Conservation (phyloP, 2,888 invertebrate species). For the Drosophila sordidula region DNA sequence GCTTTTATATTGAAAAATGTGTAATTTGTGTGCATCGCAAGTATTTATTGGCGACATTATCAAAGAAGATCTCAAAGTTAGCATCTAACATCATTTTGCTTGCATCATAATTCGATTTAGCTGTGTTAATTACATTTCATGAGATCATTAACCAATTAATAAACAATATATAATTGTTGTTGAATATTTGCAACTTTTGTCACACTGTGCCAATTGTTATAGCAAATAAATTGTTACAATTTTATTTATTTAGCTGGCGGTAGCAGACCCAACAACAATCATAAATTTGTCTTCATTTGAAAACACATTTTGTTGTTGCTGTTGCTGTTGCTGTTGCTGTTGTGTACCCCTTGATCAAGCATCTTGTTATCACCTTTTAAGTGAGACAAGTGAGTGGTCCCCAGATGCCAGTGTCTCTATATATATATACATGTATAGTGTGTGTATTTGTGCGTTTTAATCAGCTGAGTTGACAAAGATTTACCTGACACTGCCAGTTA, state of each 20-base stretch:
- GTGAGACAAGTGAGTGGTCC: conserved; percentile 76
- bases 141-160: conserved; percentile 43
- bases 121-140: conserved; percentile 21
- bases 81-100: neutral
- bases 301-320: conserved; percentile 19
- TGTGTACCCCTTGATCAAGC: conserved; percentile 51
- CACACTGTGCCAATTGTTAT: conserved; percentile 52
- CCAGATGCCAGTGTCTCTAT: conserved; percentile 24
- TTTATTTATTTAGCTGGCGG: conserved; percentile 42
- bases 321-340: conserved; percentile 6
- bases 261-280: conserved; percentile 12
- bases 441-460: conserved; percentile 51
- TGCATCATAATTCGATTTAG: conserved; percentile 16
- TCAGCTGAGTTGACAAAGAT: conserved; percentile 72
- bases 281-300: conserved; percentile 23
- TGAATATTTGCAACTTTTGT: conserved; percentile 28
- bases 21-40: neutral
- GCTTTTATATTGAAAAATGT: neutral
- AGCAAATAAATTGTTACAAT: conserved; percentile 63
- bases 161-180: conserved; percentile 12
- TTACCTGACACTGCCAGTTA: conserved; percentile 79
- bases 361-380: conserved; percentile 80
- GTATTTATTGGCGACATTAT: neutral
- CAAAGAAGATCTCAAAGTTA: neutral
- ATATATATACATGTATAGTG: neutral